Percentiles rank a stretch among this genome's conserved stretches.
Evolutionary conservation across 2,797 vertebrate genomes (phyloP).

Genomic region (Geotrypetes seraphini): DNA sequence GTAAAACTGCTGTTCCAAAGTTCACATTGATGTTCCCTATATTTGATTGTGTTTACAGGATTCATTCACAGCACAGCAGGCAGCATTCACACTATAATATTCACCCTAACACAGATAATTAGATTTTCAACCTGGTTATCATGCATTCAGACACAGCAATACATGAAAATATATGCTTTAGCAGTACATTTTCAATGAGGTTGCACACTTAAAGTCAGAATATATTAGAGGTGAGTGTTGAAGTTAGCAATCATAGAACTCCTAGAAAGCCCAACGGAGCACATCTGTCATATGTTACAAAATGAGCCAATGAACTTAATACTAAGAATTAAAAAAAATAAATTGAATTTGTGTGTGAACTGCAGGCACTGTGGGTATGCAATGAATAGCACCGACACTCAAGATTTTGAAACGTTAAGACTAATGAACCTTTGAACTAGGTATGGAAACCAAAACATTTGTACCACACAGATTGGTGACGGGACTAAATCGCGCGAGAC

Average conservation of each 20-base stretch:
- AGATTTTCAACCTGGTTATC: conserved; percentile 73
- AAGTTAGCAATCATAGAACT: conserved; percentile 34
- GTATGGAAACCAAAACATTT: background rate
- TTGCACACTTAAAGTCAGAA: conserved; percentile 69
- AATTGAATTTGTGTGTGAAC: background rate
- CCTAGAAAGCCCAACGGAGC: conserved; percentile 23
- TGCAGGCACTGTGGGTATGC: conserved; percentile 1
- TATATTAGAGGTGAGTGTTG: conserved; percentile 48
- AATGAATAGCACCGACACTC: conserved; percentile 2
- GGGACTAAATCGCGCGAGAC: too few species aligned
- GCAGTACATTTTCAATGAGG: conserved; percentile 66
- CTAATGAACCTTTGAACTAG: background rate
- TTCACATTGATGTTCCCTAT: conserved; percentile 45
- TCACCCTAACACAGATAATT: conserved; percentile 72
- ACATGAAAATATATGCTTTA: conserved; percentile 69
- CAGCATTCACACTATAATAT: conserved; percentile 62
- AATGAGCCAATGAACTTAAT: conserved; percentile 18
- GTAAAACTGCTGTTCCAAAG: conserved; percentile 33
- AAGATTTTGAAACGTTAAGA: conserved; percentile 1
- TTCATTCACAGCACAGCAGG: conserved; percentile 81
- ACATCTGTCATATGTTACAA: conserved; percentile 11
- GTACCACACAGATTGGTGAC: too few species aligned
- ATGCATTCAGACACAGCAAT: conserved; percentile 57
- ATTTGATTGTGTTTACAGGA: conserved; percentile 71
- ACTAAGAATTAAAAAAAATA: too few species aligned